phyloP scores from a whole-genome alignment of 1,140 invertebrate species.

The Dryas iulia region DNA sequence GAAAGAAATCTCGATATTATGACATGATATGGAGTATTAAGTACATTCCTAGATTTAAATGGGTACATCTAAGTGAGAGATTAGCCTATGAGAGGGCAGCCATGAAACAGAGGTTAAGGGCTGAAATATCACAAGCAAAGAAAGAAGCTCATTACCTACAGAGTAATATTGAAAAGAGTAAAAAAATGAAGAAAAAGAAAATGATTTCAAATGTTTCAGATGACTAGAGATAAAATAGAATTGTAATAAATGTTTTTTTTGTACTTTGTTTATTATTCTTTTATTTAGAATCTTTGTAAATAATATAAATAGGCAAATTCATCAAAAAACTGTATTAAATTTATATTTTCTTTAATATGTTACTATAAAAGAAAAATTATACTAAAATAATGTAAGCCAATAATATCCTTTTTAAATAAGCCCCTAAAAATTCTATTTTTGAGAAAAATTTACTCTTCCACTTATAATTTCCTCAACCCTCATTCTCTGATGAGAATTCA shows the following conservation, averaged over 20 bases:
- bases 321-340: no score
- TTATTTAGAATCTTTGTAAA: background rate
- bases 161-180: constrained; percentile 90
- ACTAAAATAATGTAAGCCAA: no score
- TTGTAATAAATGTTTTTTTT: background rate
- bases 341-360: no score
- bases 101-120: constrained; percentile 90
- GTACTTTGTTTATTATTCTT: background rate
- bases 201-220: background rate
- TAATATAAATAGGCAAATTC: background rate
- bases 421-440: constrained; percentile 42
- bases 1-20: constrained; percentile 92
- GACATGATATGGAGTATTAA: constrained; percentile 97
- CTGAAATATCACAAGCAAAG: constrained; percentile 95
- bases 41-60: constrained; percentile 97
- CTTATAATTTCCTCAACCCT: constrained; percentile 70
- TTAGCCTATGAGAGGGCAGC: constrained; percentile 95
- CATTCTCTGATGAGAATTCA: constrained; percentile 65
- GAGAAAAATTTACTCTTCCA: constrained; percentile 52
- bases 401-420: no score
- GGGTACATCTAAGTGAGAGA: constrained; percentile 95
- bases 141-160: constrained; percentile 93
- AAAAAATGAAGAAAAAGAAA: constrained; percentile 81
- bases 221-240: background rate
- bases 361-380: no score